These are phyloP conservation scores for Psilopsiagon aurifrons DNA, from an alignment of 2,113 vertebrate species.

Conservation along the genomic window DNA sequence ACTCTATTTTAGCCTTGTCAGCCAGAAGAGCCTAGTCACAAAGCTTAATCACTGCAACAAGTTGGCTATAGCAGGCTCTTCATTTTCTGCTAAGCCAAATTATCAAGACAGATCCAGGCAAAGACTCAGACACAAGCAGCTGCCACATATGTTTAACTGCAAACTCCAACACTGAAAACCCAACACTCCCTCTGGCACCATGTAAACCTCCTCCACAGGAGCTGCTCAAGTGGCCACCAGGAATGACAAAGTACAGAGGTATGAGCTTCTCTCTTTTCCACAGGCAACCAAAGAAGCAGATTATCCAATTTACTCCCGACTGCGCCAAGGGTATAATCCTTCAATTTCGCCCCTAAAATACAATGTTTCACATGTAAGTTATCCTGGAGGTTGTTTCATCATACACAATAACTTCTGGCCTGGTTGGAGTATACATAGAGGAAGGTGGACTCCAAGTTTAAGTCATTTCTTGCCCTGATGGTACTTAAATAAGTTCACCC, in stretches of 20 bases:
- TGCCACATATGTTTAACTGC: not conserved
- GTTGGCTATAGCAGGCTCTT: not conserved
- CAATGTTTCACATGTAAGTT: not conserved
- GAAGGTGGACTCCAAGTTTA: not conserved
- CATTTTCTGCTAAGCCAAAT: not conserved
- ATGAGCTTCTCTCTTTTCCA: not conserved
- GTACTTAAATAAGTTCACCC: not conserved
- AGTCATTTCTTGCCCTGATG: not conserved
- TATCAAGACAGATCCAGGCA: not conserved
- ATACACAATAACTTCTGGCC: not conserved
- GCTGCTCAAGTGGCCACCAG: not conserved
- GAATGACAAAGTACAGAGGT: not conserved
- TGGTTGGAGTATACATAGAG: not conserved
- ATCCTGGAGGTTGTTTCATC: not conserved
- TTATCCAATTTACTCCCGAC: not conserved
- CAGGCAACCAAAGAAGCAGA: not conserved
- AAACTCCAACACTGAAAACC: not conserved
- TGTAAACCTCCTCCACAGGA: not conserved
- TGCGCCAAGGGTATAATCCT: not conserved
- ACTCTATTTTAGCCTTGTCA: not conserved
- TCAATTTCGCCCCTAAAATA: not conserved
- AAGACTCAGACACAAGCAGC: not conserved
- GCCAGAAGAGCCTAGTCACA: not conserved
- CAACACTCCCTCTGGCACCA: rapidly evolving
- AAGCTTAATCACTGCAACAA: not conserved